phyloP scores from a whole-genome alignment of 2,113 vertebrate species.

The Fulica atra region DNA sequence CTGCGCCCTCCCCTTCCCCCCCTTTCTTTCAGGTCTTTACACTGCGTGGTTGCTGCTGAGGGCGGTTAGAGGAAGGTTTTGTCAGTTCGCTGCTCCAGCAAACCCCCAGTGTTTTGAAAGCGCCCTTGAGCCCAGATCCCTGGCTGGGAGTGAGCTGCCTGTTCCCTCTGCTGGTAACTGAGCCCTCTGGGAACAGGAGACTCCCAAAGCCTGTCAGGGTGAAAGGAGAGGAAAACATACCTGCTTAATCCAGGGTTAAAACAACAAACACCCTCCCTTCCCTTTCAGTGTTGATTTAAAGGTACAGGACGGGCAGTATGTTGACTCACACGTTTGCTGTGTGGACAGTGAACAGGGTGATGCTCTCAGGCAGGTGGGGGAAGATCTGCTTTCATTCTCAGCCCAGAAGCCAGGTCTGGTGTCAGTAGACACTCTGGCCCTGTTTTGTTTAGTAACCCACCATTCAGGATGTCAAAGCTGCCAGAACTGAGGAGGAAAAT shows the following conservation, averaged over 20 bases:
- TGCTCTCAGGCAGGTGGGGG: not conserved
- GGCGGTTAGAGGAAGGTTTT: not conserved
- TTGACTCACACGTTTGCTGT: fast-evolving
- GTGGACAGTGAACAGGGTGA: fast-evolving
- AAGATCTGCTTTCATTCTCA: not conserved
- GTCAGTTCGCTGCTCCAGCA: fast-evolving
- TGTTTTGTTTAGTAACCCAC: not conserved
- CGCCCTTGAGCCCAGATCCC: fast-evolving
- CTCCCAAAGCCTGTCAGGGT: not conserved
- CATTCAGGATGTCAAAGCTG: not conserved
- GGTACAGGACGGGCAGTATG: fast-evolving
- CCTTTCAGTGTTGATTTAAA: fast-evolving
- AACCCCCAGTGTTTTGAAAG: fast-evolving
- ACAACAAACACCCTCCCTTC: not conserved
- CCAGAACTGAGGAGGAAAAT: not conserved
- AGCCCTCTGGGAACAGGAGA: not conserved
- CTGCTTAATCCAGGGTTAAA: not conserved
- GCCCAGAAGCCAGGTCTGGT: not conserved
- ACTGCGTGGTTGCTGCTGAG: not conserved
- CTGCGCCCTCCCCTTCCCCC: no score
- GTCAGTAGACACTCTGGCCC: fast-evolving
- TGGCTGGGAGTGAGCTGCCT: not conserved
- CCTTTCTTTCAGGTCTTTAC: not conserved
- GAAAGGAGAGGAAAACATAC: not conserved
- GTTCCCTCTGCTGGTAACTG: fast-evolving